A percentile compares a stretch with the other conserved stretches of the same genome.
Evolutionary conservation across 2,113 vertebrate genomes (phyloP).

Genomic region (Larimichthys crocea): DNA sequence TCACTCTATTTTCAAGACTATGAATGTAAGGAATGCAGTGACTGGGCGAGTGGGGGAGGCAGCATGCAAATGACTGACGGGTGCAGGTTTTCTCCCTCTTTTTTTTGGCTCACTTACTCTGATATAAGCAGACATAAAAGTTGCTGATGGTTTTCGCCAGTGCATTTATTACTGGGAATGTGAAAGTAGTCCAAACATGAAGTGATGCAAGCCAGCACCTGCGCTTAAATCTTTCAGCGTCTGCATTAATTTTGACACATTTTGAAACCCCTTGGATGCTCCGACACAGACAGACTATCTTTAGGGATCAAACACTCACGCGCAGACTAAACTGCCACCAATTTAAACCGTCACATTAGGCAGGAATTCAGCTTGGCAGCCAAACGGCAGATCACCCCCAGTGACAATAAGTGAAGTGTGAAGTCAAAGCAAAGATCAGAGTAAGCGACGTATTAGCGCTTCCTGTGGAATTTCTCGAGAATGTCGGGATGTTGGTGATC

Average conservation of each 20-base stretch:
- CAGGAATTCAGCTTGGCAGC: constrained; percentile 54
- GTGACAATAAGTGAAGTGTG: constrained; percentile 15
- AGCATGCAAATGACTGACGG: constrained; percentile 21
- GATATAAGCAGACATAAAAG: not conserved
- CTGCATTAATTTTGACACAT: constrained; percentile 3
- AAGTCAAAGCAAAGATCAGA: constrained; percentile 51
- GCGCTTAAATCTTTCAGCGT: not conserved
- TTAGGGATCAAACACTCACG: constrained; percentile 34
- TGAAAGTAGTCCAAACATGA: not conserved
- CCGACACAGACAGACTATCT: constrained; percentile 29
- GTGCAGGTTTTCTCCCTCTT: not conserved
- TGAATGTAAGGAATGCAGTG: constrained; percentile 71
- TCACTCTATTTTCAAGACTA: constrained; percentile 39
- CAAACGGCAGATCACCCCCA: constrained; percentile 28
- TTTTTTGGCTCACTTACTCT: not conserved
- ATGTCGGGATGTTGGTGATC: not conserved
- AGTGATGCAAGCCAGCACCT: not conserved
- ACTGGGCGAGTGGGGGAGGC: constrained; percentile 27
- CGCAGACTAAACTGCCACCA: constrained; percentile 13
- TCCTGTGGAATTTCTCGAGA: constrained; percentile 27
- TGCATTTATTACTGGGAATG: not conserved
- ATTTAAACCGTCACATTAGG: constrained; percentile 45
- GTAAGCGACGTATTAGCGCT: not conserved
- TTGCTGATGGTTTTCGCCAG: not conserved
- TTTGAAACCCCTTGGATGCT: not conserved